Evolutionary conservation across 2,888 invertebrate genomes (phyloP).

Genomic region (Fabriciana adippe): DNA sequence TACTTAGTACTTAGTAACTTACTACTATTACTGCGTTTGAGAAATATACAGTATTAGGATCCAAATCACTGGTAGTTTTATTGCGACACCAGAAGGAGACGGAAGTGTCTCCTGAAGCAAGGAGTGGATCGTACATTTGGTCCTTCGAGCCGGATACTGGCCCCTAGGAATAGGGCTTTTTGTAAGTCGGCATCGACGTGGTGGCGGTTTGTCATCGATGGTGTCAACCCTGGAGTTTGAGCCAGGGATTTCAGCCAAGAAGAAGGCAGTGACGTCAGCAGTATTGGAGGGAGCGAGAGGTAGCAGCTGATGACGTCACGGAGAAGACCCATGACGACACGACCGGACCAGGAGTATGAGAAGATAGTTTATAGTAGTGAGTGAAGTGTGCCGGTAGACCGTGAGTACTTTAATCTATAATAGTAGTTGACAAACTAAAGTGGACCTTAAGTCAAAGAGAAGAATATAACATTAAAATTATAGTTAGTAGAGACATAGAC

Average conservation of each 20-base stretch:
- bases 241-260: conserved; percentile 14
- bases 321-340: conserved; percentile 22
- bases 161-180: conserved; percentile 1
- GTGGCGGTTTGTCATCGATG: conserved; percentile 17
- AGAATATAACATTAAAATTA: conserved; percentile 13
- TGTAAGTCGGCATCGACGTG: conserved; percentile 14
- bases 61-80: background rate
- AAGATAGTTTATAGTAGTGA: conserved; percentile 10
- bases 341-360: conserved; percentile 13
- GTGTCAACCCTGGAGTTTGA: conserved; percentile 16
- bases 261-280: conserved; percentile 17
- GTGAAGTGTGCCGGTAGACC: conserved; percentile 17
- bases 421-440: conserved; percentile 7
- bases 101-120: too few species aligned
- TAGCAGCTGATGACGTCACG: conserved; percentile 15
- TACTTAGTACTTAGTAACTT: too few species aligned
- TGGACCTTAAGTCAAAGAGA: conserved; percentile 17
- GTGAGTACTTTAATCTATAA: conserved; percentile 25
- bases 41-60: background rate
- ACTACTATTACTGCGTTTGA: too few species aligned
- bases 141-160: conserved; percentile 17
- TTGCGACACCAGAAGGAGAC: background rate
- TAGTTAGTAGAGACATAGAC: conserved; percentile 2
- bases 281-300: conserved; percentile 17
- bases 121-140: conserved; percentile 10